phyloP scores from a whole-genome alignment of 2,888 invertebrate genomes.

The Diaprepes abbreviatus region DNA sequence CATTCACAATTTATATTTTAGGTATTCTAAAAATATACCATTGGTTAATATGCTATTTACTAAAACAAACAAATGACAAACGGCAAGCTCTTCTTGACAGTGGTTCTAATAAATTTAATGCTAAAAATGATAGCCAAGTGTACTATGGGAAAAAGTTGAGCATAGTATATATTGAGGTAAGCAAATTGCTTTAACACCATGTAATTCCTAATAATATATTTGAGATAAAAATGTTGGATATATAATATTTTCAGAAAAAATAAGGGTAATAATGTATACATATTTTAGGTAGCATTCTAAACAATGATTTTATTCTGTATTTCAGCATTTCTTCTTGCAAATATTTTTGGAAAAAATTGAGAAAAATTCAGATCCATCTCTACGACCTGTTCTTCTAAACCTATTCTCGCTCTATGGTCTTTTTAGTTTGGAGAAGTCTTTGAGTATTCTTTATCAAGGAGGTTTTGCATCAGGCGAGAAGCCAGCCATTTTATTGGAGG shows the following conservation, averaged over 20 bases:
- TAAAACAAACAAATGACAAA: slow-evolving; percentile 79
- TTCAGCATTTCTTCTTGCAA: slow-evolving; percentile 72
- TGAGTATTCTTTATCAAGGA: slow-evolving; percentile 80
- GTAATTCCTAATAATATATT: no score
- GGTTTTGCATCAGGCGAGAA: slow-evolving; percentile 70
- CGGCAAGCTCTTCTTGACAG: slow-evolving; percentile 69
- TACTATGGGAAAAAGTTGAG: slow-evolving; percentile 85
- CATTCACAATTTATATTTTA: slow-evolving; percentile 63
- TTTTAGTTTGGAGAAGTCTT: slow-evolving; percentile 81
- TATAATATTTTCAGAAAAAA: no score
- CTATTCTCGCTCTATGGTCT: slow-evolving; percentile 78
- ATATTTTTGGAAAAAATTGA: slow-evolving; percentile 69
- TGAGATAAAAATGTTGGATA: no score
- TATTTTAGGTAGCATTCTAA: no score
- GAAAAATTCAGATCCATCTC: slow-evolving; percentile 67
- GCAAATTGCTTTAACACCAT: no score
- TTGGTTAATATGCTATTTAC: slow-evolving; percentile 86
- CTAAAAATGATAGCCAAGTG: slow-evolving; percentile 88
- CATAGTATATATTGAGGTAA: slow-evolving; percentile 86
- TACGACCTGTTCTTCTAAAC: slow-evolving; percentile 72
- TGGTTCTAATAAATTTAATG: slow-evolving; percentile 78
- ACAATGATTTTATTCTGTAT: slow-evolving; percentile 42
- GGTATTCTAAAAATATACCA: slow-evolving; percentile 78
- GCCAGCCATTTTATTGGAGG: slow-evolving; percentile 75
- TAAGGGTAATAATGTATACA: no score